A percentile compares a stretch with the other conserved stretches of the same genome.
Conservation (phyloP, 1,140 invertebrate genomes). For the Cataglyphis hispanica region DNA sequence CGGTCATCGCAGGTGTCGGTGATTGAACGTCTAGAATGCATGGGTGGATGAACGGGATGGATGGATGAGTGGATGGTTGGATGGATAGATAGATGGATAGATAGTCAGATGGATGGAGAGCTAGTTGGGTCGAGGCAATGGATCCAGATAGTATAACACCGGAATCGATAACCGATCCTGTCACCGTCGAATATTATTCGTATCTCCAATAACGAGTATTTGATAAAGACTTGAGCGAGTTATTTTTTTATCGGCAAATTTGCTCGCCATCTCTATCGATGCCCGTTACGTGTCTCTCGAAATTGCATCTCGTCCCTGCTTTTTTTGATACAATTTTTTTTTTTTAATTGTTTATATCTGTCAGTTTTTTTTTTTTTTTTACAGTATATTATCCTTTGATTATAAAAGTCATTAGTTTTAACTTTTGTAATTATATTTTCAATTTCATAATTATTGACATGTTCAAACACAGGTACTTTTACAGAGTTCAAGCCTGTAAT, state of each 20-base stretch:
- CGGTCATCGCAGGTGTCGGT: slow-evolving; percentile 47
- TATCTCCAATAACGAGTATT: slow-evolving; percentile 36
- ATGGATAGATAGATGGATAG: slow-evolving; percentile 10
- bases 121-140: slow-evolving; percentile 32
- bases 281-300: background rate
- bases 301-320: background rate
- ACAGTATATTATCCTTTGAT: background rate
- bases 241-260: slow-evolving; percentile 22
- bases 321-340: background rate
- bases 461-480: background rate
- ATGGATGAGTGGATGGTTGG: background rate
- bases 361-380: background rate
- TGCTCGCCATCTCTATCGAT: background rate
- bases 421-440: background rate
- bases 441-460: background rate
- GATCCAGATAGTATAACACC: slow-evolving; percentile 16
- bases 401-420: background rate
- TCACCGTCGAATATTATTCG: slow-evolving; percentile 27
- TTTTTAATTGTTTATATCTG: background rate
- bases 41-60: background rate
- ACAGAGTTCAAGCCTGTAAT: no score
- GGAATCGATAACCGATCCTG: slow-evolving; percentile 30
- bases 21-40: slow-evolving; percentile 16
- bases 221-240: background rate
- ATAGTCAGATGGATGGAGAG: background rate